These are phyloP conservation scores for Agapornis canus DNA, from an alignment of 2,797 vertebrate species.

Conservation along the genomic window DNA sequence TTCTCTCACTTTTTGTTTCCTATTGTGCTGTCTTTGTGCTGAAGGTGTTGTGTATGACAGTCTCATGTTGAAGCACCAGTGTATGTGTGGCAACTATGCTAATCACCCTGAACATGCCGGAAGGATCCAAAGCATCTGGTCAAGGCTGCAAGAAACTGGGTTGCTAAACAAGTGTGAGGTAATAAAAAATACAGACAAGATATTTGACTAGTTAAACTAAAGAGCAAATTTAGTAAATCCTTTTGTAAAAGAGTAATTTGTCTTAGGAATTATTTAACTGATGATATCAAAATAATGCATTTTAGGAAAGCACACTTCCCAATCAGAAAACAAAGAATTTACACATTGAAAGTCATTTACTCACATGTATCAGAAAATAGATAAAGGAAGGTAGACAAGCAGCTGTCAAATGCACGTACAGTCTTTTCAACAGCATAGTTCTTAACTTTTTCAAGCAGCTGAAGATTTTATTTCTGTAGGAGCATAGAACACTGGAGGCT, in stretches of 20 bases:
- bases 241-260: background rate
- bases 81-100: constrained; percentile 77
- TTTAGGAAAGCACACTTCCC: background rate
- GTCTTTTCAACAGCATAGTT: background rate
- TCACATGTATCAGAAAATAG: background rate
- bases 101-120: constrained; percentile 82
- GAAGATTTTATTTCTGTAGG: background rate
- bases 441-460: background rate
- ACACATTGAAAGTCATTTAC: background rate
- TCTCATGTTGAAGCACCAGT: constrained; percentile 84
- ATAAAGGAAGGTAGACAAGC: background rate
- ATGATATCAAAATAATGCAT: background rate
- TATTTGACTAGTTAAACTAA: background rate
- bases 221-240: background rate
- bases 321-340: background rate
- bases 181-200: constrained; percentile 44
- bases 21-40: constrained; percentile 41
- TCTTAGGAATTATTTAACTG: background rate
- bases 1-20: background rate
- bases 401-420: background rate
- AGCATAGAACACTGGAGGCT: background rate
- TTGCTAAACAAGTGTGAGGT: constrained; percentile 83
- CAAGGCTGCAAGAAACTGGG: constrained; percentile 82
- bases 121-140: constrained; percentile 85
- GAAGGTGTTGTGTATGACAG: constrained; percentile 81